Percentiles rank a stretch among this genome's conserved stretches.
These are phyloP conservation scores for Drosophila rhopaloa DNA, from an alignment of 1,140 invertebrate genomes.

Conservation along the genomic window DNA sequence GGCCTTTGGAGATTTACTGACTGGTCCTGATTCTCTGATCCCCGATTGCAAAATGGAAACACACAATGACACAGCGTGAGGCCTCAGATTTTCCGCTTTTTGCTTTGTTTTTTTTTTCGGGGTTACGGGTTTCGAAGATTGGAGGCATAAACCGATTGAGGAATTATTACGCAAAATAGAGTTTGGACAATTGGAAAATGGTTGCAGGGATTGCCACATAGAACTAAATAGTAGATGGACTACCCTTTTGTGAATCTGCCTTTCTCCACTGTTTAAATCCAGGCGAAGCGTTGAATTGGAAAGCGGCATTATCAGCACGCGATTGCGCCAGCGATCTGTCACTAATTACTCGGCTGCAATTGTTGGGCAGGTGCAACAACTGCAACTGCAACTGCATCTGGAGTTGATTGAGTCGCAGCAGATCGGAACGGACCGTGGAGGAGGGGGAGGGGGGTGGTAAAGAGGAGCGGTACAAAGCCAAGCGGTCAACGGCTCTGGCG, in stretches of 20 bases:
- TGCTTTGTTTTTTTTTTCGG: not conserved
- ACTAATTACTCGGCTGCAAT: conserved; percentile 68
- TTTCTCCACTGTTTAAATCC: conserved; percentile 54
- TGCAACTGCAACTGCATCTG: conserved; percentile 44
- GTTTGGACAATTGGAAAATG: conserved; percentile 42
- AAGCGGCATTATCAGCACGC: conserved; percentile 74
- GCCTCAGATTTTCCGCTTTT: conserved; percentile 25
- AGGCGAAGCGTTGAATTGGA: conserved; percentile 64
- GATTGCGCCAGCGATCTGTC: conserved; percentile 77
- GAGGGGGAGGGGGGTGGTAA: not conserved
- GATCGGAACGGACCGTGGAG: conserved; percentile 69
- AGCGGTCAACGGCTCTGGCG: conserved; percentile 31
- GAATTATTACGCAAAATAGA: conserved; percentile 79
- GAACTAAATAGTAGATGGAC: not conserved
- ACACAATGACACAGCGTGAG: conserved; percentile 68
- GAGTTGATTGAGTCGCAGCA: conserved; percentile 65
- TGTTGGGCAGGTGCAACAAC: conserved; percentile 46
- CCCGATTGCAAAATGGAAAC: conserved; percentile 24
- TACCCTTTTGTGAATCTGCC: not conserved
- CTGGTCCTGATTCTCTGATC: conserved; percentile 35
- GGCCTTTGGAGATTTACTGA: conserved; percentile 20
- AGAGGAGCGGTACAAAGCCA: conserved; percentile 3
- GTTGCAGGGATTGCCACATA: conserved; percentile 5
- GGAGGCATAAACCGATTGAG: conserved; percentile 67
- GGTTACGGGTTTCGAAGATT: conserved; percentile 1